Conservation (phyloP, 2,113 vertebrate genomes). For the Sula dactylatra region DNA sequence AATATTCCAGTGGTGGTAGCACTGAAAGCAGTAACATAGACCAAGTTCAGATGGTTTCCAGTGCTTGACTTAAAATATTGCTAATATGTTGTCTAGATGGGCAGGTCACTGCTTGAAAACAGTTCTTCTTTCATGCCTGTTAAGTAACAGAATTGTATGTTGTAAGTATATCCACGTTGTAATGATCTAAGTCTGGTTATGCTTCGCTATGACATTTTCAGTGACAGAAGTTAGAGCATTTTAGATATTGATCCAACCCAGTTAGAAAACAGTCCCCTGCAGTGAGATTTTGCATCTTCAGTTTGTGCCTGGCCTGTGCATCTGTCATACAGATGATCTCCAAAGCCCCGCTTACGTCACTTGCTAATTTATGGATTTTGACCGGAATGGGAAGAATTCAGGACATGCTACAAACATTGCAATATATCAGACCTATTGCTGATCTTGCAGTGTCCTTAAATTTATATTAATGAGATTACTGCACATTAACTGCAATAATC, state of each 20-base stretch:
- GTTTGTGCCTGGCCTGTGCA: background rate
- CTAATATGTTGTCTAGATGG: background rate
- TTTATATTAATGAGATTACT: background rate
- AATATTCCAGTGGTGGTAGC: background rate
- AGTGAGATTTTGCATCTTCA: background rate
- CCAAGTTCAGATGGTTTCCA: background rate
- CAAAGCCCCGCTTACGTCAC: fast-evolving
- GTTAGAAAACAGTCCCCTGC: background rate
- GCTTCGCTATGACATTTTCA: background rate
- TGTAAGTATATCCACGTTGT: background rate
- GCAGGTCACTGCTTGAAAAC: background rate
- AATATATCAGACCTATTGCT: background rate
- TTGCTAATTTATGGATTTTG: background rate
- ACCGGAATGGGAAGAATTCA: background rate
- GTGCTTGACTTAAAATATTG: background rate
- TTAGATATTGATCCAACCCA: background rate
- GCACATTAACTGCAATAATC: background rate
- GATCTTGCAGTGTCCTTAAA: background rate
- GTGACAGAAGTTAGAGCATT: background rate
- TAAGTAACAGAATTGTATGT: background rate
- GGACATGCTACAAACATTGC: background rate
- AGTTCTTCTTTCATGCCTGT: background rate
- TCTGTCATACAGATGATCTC: background rate
- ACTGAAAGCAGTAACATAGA: background rate
- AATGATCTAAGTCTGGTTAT: background rate